Evolutionary conservation across 2,797 vertebrate species (phyloP).

Genomic region (Myotis vivesi): DNA sequence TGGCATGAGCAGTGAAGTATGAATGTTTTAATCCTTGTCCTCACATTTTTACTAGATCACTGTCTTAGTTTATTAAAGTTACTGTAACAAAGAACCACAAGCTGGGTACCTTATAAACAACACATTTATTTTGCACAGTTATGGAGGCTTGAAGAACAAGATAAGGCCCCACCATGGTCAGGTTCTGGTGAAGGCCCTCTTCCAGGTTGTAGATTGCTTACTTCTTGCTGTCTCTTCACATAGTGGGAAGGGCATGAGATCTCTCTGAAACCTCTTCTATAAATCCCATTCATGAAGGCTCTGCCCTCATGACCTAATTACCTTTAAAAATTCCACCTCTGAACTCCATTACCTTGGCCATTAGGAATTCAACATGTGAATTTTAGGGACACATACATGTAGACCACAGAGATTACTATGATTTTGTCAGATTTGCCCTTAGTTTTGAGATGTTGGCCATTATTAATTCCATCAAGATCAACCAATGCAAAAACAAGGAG

Average conservation of each 20-base stretch:
- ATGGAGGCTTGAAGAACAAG: background rate
- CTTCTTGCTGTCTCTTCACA: background rate
- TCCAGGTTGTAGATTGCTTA: background rate
- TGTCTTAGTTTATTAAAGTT: background rate
- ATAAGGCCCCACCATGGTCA: background rate
- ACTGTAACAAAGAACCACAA: background rate
- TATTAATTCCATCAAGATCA: background rate
- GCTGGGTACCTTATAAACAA: background rate
- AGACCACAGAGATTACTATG: background rate
- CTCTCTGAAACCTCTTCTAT: background rate
- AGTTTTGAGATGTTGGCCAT: background rate
- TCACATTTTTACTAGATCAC: background rate
- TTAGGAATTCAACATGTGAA: background rate
- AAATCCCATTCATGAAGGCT: background rate
- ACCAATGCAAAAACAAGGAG: background rate
- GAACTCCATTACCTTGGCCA: background rate
- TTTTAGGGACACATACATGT: background rate
- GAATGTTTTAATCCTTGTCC: background rate
- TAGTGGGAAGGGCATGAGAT: background rate
- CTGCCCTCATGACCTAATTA: background rate
- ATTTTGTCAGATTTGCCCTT: background rate
- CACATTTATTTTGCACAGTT: background rate
- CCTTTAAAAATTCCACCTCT: background rate
- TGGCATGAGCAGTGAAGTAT: background rate
- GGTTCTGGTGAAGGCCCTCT: background rate